Evolutionary conservation across 2,888 invertebrate species (phyloP), one percentile per base, ranked within the genome.

Genomic region (Coelopa pilipes): DNA sequence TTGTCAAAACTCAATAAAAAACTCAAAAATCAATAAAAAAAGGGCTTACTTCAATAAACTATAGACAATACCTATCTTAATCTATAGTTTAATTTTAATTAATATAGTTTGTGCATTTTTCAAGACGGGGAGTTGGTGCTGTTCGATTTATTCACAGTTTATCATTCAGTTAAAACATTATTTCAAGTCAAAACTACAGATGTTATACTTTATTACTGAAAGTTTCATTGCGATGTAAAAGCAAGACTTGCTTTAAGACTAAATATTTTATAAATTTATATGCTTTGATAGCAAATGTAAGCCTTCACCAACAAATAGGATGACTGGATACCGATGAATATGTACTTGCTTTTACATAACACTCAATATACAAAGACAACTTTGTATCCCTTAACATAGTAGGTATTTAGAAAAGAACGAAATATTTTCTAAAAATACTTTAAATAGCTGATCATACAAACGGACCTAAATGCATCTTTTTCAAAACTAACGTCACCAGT

Each of bases 401-500:
- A 78, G 79, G 72, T 72, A 73, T 76, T 76, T 55, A 75, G 71
- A 70, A 75, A 79, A 65, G 70, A 74, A 34, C 34, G 34, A 34
- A 34, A 34, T 34, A 34, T 34, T 34, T 34, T 34, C 34, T 4
- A 34, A 34, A 34, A 34, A 7, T 34, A 34, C 34, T 34, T 34
- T 34, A 34, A 34, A 4, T 4, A 17, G 34, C 21, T 53, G 49
- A 72, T 65, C 50, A 66, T 76, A 72, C 80, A 80, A 82, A 86
- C 88, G 83, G 87, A 96, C 96, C 96, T 94, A 96, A 91, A 88
- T 96, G 94, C 88, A 93, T 91, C 89, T 93, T 93, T 91, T 94
- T 93, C 90, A 95, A 91, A 87, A 93, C 93, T 90, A 98, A 92
- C 80, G 96, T 95, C 88, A 98, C 95, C 86, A 97, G 92, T 77